Conservation (phyloP, 2,113 vertebrate genomes). For the Hippocampus mohnikei region DNA sequence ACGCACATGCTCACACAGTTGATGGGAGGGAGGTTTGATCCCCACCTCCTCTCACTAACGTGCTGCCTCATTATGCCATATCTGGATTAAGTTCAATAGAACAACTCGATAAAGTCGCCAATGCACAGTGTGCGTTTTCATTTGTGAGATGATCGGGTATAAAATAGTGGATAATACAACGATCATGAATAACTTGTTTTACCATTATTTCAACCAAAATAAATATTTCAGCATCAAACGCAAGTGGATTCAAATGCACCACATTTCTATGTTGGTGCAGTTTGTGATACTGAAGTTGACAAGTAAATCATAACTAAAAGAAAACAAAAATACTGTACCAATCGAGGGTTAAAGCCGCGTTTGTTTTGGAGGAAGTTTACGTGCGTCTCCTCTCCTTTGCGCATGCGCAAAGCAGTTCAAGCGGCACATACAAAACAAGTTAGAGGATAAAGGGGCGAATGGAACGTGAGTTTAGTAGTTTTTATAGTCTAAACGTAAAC, state of each 20-base stretch:
- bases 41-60: slow-evolving; percentile 10
- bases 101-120: slow-evolving; percentile 11
- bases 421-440: not conserved
- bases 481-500: too few relatives aligned
- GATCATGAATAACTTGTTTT: not conserved
- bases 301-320: not conserved
- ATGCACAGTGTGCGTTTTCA: not conserved
- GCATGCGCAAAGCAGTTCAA: slow-evolving; percentile 37
- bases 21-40: slow-evolving; percentile 75
- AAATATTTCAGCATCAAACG: not conserved
- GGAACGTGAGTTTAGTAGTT: slow-evolving; percentile 24
- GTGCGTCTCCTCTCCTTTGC: rapidly evolving
- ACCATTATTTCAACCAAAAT: not conserved
- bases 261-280: not conserved
- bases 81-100: slow-evolving; percentile 22
- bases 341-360: slow-evolving; percentile 10
- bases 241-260: not conserved
- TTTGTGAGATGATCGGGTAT: not conserved
- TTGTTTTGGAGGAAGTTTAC: slow-evolving; percentile 61
- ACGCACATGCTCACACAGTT: slow-evolving; percentile 9
- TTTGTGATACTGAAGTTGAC: not conserved
- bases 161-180: not conserved
- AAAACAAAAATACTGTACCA: not conserved
- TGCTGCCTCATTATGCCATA: slow-evolving; percentile 17
- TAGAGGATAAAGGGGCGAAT: not conserved